Base-by-base conservation (phyloP, 1,140 invertebrate genomes). In the Drosophila mauritiana region DNA sequence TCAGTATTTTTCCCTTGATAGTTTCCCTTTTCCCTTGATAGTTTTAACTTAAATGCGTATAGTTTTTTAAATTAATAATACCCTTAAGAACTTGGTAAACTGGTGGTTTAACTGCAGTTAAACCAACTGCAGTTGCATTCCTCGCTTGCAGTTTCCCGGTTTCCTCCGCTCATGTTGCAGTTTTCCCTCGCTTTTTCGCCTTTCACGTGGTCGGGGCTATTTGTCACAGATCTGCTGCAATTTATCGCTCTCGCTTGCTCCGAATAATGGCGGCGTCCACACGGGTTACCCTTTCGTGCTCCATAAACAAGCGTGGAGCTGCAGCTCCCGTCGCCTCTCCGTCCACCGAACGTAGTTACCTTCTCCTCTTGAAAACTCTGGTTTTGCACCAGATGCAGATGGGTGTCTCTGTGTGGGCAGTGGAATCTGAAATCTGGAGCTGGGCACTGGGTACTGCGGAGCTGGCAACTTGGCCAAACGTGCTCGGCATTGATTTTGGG, bases 181-280 rank as follows among this genome's bases (percentile, higher is more conserved):
- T 25, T 42, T 43, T 17, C 72, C 15, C 46, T 57, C 22, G 51
- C 34, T 31, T 63, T 52, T 42, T 31, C 22, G 49, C 74, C 74
- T 77, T 77, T 77, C 73, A 59, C 63, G 54, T 77, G 49, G 54
- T 27, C n/a, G 54, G 6, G 27, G 55, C 74, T 77, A 68, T 77
- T 77, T 77, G 74, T 78, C 73, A 76, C 73, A 67, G 54, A 74
- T 64, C 73, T 65, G 53, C 53, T 64, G 76, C 72, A 54, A 78
- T 73, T 80, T 82, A 65, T 75, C 56, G 54, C 70, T 54, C 45
- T 37, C 34, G 27, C 12, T 75, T 37, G 62, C 62, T 55, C 58
- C 56, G 51, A 64, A 64, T 74, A 75, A 75, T 64, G 68, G 52
- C 72, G 49, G 48, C 69, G 58, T 73, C 72, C 72, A 74, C 72